Evolutionary conservation across 2,113 vertebrate genomes (phyloP).

Genomic region (Grantiella picta): DNA sequence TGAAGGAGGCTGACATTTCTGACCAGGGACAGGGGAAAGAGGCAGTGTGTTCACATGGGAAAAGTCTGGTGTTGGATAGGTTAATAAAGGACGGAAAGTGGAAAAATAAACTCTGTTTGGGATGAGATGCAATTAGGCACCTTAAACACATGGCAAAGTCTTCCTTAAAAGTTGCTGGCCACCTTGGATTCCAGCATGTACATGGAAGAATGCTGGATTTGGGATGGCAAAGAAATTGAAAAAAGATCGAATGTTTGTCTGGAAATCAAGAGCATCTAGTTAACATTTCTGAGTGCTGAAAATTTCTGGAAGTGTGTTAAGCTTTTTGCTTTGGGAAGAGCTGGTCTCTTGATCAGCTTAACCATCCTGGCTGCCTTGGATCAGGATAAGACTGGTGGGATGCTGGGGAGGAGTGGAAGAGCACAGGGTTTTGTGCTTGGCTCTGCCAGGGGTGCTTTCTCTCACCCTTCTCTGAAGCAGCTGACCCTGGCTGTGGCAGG

Average conservation of each 20-base stretch:
- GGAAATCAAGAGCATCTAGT: background rate
- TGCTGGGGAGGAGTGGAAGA: background rate
- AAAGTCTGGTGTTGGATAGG: background rate
- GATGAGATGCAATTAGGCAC: background rate
- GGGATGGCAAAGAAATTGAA: background rate
- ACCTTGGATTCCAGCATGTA: background rate
- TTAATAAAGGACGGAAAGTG: background rate
- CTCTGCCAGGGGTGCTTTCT: background rate
- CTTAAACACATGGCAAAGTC: background rate
- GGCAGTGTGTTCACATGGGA: background rate
- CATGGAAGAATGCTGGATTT: background rate
- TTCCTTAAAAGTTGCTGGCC: background rate
- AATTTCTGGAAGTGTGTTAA: background rate
- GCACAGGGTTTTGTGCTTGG: background rate
- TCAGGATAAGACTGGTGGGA: background rate
- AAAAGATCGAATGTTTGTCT: background rate
- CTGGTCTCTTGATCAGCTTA: background rate
- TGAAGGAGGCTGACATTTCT: background rate
- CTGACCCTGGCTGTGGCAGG: background rate
- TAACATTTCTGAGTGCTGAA: background rate
- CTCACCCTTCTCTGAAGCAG: background rate
- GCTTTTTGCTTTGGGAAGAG: background rate
- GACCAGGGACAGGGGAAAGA: background rate
- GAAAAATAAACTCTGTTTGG: background rate
- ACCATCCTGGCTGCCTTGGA: background rate